phyloP scores from a whole-genome alignment of 2,797 vertebrate species.

The Epinephelus malabaricus region DNA sequence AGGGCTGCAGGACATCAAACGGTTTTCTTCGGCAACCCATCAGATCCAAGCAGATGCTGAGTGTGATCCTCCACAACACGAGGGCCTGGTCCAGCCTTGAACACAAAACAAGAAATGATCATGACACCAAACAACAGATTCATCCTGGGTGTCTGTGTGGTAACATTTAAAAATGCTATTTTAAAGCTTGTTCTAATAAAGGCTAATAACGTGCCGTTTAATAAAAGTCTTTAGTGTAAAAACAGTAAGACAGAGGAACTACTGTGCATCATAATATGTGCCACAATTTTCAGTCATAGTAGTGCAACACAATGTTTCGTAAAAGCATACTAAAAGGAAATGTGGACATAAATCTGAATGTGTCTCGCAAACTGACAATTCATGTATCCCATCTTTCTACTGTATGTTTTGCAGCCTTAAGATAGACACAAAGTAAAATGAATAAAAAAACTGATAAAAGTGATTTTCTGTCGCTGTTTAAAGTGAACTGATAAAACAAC shows the following conservation, averaged over 20 bases:
- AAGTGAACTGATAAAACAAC: constrained; percentile 7
- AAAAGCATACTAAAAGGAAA: constrained; percentile 33
- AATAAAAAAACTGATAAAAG: not conserved
- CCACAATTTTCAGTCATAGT: constrained; percentile 16
- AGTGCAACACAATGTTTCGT: constrained; percentile 31
- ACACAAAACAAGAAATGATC: constrained; percentile 28
- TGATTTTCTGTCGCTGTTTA: constrained; percentile 1
- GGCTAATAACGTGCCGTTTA: not conserved
- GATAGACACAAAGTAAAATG: not conserved
- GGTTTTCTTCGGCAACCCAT: constrained; percentile 86
- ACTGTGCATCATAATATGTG: not conserved
- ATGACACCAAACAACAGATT: not conserved
- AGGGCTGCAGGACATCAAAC: constrained; percentile 65
- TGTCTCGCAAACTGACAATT: not conserved
- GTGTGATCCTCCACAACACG: constrained; percentile 82
- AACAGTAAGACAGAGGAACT: constrained; percentile 6
- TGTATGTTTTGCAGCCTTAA: not conserved
- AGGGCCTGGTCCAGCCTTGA: constrained; percentile 93
- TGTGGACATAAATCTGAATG: constrained; percentile 13
- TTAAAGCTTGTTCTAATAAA: not conserved
- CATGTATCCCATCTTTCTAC: not conserved
- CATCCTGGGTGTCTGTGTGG: not conserved
- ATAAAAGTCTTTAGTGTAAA: not conserved
- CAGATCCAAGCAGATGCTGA: constrained; percentile 89
- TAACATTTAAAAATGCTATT: not conserved